Conservation (phyloP, 2,797 vertebrate genomes). For the Smutsia gigantea region DNA sequence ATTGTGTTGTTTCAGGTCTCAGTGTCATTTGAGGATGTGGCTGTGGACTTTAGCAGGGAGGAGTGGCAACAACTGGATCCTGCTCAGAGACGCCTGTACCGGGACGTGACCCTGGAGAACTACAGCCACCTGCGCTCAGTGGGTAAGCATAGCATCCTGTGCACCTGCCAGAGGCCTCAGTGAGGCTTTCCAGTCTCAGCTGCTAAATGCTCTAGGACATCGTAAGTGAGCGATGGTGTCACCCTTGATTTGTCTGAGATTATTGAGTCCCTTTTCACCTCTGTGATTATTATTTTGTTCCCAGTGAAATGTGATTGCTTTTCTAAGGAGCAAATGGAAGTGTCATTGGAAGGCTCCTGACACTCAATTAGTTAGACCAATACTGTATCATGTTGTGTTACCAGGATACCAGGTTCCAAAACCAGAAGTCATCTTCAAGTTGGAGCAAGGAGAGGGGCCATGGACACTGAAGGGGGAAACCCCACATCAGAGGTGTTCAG, state of each 20-base stretch:
- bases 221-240: background rate
- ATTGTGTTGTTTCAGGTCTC: constrained; percentile 56
- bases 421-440: constrained; percentile 56
- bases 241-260: constrained; percentile 2
- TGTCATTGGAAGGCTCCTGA: background rate
- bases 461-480: constrained; percentile 33
- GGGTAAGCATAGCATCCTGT: constrained; percentile 64
- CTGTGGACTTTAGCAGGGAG: constrained; percentile 68
- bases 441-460: constrained; percentile 58
- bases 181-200: background rate
- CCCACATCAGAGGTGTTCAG: constrained; percentile 26
- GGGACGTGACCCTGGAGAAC: constrained; percentile 84
- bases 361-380: background rate
- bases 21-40: constrained; percentile 64
- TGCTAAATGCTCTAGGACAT: background rate
- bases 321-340: background rate
- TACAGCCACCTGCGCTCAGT: constrained; percentile 80
- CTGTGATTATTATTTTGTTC: constrained; percentile 10
- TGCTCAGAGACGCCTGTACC: constrained; percentile 79
- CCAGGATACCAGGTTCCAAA: constrained; percentile 65
- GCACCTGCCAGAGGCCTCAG: background rate
- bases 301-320: constrained; percentile 25
- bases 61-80: constrained; percentile 77
- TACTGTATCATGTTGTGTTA: constrained; percentile 13
- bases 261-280: background rate